phyloP scores from a whole-genome alignment of 2,888 invertebrate genomes.

The Spialia ferax region DNA sequence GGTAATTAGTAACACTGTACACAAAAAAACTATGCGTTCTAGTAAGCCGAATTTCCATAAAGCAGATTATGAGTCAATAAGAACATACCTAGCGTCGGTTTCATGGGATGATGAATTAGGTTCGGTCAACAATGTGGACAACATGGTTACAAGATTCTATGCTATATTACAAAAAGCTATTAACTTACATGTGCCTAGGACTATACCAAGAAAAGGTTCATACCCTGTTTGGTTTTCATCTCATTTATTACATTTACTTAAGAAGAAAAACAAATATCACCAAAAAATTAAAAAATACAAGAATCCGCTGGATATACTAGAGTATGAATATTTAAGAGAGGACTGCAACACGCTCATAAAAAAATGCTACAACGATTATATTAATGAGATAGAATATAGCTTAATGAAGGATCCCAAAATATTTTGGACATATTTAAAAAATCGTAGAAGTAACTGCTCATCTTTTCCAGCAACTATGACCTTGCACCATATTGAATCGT shows the following conservation, averaged over 20 bases:
- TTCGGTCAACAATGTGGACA: not conserved
- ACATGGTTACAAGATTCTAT: conserved; percentile 14
- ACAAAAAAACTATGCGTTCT: not conserved
- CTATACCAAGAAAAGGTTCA: not conserved
- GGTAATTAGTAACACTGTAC: not conserved
- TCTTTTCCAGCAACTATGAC: too few relatives aligned
- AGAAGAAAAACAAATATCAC: conserved; percentile 3
- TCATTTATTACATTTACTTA: conserved; percentile 9
- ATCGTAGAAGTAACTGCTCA: too few relatives aligned
- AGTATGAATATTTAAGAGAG: conserved; percentile 1
- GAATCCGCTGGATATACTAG: conserved; percentile 1
- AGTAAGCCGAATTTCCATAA: not conserved
- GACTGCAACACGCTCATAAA: not conserved
- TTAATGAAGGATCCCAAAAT: not conserved
- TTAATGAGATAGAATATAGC: not conserved
- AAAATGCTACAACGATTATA: conserved; percentile 2
- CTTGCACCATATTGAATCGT: too few relatives aligned
- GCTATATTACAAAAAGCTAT: not conserved
- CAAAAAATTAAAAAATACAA: conserved; percentile 1
- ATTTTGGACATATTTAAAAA: conserved; percentile 15
- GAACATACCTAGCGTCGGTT: not conserved
- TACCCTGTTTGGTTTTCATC: conserved; percentile 12
- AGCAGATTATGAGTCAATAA: conserved; percentile 3
- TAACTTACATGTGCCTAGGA: conserved; percentile 8
- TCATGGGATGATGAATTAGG: conserved; percentile 16